Evolutionary conservation across 2,113 vertebrate genomes (phyloP).

Genomic region (Drymodes brunneopygia): DNA sequence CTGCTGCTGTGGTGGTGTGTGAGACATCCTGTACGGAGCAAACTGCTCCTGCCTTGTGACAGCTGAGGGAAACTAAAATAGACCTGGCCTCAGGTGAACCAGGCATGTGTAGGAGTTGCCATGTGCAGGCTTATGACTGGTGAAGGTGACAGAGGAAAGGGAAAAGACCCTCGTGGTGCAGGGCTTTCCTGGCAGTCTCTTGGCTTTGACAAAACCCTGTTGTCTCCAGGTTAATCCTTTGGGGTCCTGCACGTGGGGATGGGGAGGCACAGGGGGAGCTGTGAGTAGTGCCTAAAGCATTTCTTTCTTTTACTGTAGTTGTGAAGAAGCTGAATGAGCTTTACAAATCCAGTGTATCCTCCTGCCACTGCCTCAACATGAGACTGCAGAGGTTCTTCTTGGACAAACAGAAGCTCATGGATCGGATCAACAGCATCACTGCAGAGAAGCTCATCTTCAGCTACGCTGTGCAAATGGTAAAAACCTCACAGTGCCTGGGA

Average conservation of each 20-base stretch:
- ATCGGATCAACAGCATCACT: slow-evolving; percentile 86
- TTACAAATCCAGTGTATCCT: slow-evolving; percentile 89
- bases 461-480: slow-evolving; percentile 89
- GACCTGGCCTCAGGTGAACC: slow-evolving; percentile 1
- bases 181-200: neutral
- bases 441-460: slow-evolving; percentile 94
- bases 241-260: neutral
- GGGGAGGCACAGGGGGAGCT: neutral
- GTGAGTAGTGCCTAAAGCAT: neutral
- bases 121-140: neutral
- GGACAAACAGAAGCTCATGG: slow-evolving; percentile 94
- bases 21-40: neutral
- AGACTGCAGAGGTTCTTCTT: slow-evolving; percentile 88
- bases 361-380: slow-evolving; percentile 86
- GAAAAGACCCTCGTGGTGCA: neutral
- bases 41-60: neutral
- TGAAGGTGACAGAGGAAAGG: neutral
- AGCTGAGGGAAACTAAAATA: neutral
- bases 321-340: slow-evolving; percentile 88
- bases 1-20: neutral
- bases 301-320: slow-evolving; percentile 68
- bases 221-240: neutral
- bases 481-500: neutral
- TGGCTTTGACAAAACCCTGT: neutral
- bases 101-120: neutral